These are phyloP conservation scores for Papilio elwesi DNA, from an alignment of 2,888 invertebrate genomes.

Conservation along the genomic window DNA sequence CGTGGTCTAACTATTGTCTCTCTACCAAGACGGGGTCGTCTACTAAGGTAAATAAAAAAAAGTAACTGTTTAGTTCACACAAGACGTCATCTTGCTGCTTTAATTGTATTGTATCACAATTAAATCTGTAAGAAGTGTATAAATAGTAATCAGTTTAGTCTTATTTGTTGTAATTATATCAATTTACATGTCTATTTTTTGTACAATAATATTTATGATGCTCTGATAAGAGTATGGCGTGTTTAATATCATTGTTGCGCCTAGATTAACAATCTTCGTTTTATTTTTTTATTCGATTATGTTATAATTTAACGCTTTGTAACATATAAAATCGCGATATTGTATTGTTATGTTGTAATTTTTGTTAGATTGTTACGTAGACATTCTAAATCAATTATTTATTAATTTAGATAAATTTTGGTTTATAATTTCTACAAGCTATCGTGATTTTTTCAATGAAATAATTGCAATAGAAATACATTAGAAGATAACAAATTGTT, in stretches of 20 bases:
- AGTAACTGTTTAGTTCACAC: too few species aligned
- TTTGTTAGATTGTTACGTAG: background rate
- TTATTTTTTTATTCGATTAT: slow-evolving; percentile 10
- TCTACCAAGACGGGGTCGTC: too few species aligned
- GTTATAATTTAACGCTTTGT: slow-evolving; percentile 1
- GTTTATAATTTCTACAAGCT: too few species aligned
- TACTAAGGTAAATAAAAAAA: too few species aligned
- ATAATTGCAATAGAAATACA: too few species aligned
- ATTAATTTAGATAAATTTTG: too few species aligned
- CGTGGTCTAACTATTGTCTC: too few species aligned
- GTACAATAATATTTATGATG: slow-evolving; percentile 12
- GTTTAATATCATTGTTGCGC: slow-evolving; percentile 10
- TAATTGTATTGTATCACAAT: background rate
- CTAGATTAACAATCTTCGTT: slow-evolving; percentile 5
- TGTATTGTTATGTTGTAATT: background rate
- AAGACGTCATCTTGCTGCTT: background rate
- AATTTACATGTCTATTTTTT: slow-evolving; percentile 6
- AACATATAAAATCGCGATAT: background rate
- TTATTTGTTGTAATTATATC: background rate
- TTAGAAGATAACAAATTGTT: too few species aligned
- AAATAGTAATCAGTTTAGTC: background rate
- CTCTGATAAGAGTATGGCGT: background rate
- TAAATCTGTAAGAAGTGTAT: background rate
- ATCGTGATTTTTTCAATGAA: too few species aligned
- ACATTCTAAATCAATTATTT: slow-evolving; percentile 1